Evolutionary conservation across 2,797 vertebrate genomes (phyloP).

Genomic region (Falco novaeseelandiae): DNA sequence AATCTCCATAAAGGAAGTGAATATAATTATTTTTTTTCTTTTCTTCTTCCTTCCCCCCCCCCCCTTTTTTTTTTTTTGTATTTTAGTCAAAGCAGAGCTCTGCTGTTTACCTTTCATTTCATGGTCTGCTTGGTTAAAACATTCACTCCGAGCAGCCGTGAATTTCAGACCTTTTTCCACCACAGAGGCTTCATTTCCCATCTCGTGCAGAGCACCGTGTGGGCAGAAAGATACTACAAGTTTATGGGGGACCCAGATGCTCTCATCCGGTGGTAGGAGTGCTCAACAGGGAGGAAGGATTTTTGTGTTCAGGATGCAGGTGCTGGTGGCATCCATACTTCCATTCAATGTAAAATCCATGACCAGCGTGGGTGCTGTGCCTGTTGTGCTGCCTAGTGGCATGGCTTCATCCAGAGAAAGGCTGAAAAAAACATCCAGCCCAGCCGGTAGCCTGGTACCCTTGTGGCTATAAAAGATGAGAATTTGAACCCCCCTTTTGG

Average conservation of each 20-base stretch:
- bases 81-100: neutral
- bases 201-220: fast-evolving
- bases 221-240: neutral
- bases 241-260: neutral
- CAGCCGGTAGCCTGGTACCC: neutral
- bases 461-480: neutral
- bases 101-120: neutral
- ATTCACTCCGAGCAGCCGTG: neutral
- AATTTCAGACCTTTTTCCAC: neutral
- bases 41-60: too few species aligned
- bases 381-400: neutral
- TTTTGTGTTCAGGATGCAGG: neutral
- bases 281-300: neutral
- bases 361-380: fast-evolving
- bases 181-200: neutral
- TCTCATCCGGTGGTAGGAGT: neutral
- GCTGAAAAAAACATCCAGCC: neutral
- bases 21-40: neutral
- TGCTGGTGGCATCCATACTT: neutral
- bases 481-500: neutral
- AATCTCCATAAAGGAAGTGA: neutral
- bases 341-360: neutral
- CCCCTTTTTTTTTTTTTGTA: too few species aligned
- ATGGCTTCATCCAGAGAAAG: neutral
- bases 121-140: neutral